A percentile compares a stretch with the other conserved stretches of the same genome.
These are phyloP conservation scores for Drosophila neonasuta DNA, from an alignment of 2,888 invertebrate genomes.

Conservation along the genomic window DNA sequence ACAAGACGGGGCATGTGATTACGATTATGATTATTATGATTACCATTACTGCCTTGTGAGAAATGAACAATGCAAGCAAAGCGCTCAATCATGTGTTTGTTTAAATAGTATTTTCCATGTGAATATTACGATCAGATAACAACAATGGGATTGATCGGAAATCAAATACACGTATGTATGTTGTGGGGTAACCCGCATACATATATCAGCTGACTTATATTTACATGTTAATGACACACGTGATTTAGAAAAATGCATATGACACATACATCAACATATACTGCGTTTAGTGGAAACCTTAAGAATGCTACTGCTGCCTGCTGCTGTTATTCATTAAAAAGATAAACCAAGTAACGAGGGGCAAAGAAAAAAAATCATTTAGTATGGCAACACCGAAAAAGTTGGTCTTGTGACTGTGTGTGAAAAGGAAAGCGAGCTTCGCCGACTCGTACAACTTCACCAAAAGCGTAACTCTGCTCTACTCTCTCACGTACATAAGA, in stretches of 20 bases:
- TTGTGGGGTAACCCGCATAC: slow-evolving; percentile 3
- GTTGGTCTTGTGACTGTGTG: slow-evolving; percentile 71
- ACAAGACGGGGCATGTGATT: slow-evolving; percentile 72
- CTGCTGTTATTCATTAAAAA: slow-evolving; percentile 21
- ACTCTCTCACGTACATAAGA: slow-evolving; percentile 20
- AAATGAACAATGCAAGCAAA: slow-evolving; percentile 13
- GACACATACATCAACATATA: slow-evolving; percentile 18
- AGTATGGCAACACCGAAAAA: slow-evolving; percentile 66
- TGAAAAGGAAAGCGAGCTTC: slow-evolving; percentile 61
- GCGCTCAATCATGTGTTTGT: slow-evolving; percentile 49
- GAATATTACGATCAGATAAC: slow-evolving; percentile 27
- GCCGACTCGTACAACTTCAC: slow-evolving; percentile 63
- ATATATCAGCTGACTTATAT: slow-evolving; percentile 33
- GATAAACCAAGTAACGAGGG: slow-evolving; percentile 12
- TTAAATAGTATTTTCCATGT: slow-evolving; percentile 11
- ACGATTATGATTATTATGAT: slow-evolving; percentile 29
- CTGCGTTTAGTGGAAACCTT: slow-evolving; percentile 35
- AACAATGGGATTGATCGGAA: slow-evolving; percentile 15
- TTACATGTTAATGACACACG: slow-evolving; percentile 17
- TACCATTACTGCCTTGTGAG: slow-evolving; percentile 20
- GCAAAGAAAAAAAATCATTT: slow-evolving; percentile 37
- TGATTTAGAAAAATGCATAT: slow-evolving; percentile 16
- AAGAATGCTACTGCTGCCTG: slow-evolving; percentile 22
- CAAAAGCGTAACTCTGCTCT: slow-evolving; percentile 56
- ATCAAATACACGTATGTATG: background rate